Percentiles rank a stretch among this genome's conserved stretches.
These are phyloP conservation scores for Eumaeus atala DNA, from an alignment of 1,140 invertebrate species.

Conservation along the genomic window DNA sequence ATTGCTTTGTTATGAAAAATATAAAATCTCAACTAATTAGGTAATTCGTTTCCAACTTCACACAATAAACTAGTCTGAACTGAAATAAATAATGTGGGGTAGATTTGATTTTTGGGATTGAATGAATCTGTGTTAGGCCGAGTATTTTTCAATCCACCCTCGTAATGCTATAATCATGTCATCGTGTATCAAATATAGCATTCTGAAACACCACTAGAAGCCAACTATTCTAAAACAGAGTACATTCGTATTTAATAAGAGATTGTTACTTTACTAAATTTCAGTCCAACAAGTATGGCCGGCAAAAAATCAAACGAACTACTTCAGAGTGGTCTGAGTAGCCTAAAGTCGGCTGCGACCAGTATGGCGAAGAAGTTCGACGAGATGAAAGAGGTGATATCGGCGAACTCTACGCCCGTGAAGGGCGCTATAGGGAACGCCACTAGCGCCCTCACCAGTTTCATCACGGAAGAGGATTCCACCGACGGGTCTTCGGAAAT, in stretches of 20 bases:
- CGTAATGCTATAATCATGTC: no score
- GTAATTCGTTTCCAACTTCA: no score
- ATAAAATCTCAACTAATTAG: no score
- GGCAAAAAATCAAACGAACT: constrained; percentile 92
- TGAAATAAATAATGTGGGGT: no score
- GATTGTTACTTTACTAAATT: constrained; percentile 32
- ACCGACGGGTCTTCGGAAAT: constrained; percentile 65
- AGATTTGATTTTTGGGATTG: no score
- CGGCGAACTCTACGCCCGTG: constrained; percentile 87
- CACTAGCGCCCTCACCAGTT: constrained; percentile 50
- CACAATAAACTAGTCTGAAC: no score
- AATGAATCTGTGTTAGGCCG: no score
- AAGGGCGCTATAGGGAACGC: constrained; percentile 75
- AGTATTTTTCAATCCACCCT: no score
- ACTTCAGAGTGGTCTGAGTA: constrained; percentile 88
- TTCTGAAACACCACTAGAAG: no score
- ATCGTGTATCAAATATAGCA: no score
- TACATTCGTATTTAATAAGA: background rate
- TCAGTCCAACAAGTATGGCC: constrained; percentile 85
- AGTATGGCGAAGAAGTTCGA: constrained; percentile 92
- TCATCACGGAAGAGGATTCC: constrained; percentile 61
- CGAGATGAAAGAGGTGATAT: constrained; percentile 94
- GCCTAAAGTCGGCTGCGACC: constrained; percentile 89
- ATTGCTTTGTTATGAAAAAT: no score
- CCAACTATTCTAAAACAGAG: background rate